These are phyloP conservation scores for Paraplagusia blochii DNA, from an alignment of 2,113 vertebrate species.

Conservation along the genomic window DNA sequence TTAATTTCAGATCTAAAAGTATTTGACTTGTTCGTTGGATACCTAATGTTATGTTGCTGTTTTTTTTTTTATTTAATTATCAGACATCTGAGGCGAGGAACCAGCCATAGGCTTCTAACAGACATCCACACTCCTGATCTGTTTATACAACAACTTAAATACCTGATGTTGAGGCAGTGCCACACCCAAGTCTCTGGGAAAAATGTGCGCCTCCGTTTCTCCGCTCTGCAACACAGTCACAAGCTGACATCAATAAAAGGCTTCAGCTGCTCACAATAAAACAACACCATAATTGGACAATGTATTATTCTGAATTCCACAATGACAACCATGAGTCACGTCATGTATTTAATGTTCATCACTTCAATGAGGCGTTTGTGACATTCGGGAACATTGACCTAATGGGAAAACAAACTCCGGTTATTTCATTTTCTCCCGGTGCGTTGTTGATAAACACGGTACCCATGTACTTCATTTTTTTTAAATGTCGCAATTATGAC, in stretches of 20 bases:
- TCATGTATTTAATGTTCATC: constrained; percentile 57
- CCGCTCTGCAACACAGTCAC: constrained; percentile 76
- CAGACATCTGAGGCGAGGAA: not conserved
- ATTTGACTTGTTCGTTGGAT: too few species aligned
- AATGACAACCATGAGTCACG: constrained; percentile 40
- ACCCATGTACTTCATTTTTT: constrained; percentile 5
- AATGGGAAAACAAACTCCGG: constrained; percentile 28
- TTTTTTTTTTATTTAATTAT: too few species aligned
- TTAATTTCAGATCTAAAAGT: too few species aligned
- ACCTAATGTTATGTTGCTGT: too few species aligned
- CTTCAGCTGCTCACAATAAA: constrained; percentile 59
- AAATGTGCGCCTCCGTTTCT: constrained; percentile 88
- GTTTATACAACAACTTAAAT: constrained; percentile 49
- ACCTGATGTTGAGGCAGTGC: constrained; percentile 91
- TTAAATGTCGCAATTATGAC: constrained; percentile 9
- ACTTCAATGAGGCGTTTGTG: constrained; percentile 22
- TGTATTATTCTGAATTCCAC: constrained; percentile 43
- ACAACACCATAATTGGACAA: constrained; percentile 53
- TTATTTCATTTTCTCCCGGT: constrained; percentile 20
- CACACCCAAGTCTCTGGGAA: constrained; percentile 93
- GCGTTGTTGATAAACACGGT: constrained; percentile 4
- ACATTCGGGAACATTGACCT: constrained; percentile 30
- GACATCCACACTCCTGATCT: constrained; percentile 23
- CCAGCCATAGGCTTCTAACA: constrained; percentile 10
- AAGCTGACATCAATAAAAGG: constrained; percentile 57